Base-by-base conservation (phyloP, 2,113 vertebrate genomes). In the Ammodytes dubius region DNA sequence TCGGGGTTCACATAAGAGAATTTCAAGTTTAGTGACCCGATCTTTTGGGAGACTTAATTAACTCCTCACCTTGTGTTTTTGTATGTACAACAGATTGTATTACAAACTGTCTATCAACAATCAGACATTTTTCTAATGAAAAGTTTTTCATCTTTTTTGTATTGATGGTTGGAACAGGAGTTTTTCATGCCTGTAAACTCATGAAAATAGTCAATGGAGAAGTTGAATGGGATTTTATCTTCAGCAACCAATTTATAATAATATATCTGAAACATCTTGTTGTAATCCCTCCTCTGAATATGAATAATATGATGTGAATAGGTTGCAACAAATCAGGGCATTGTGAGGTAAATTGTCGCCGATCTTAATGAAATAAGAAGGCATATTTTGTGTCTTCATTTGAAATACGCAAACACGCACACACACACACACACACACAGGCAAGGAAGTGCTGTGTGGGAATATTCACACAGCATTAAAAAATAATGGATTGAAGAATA, bases 381-480 rank as follows among this genome's bases (percentile, higher is more conserved):
- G 35, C 6, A 43, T 52, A 54, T 56, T 82, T 84, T 68, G 40
- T 69, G n/a, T 59, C 82, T 64, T 40, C 59, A 52, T 71, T 49
- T 42, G 10, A 86, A 63, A 75, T 45, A 14, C 4, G 10, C 10
- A 57, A 45, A 75, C 7, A 27, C 61, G 46, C 43, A 46, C 61
- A 65, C 63, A 42, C 49, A 69, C 67, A 70, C n/a, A 35, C 68
- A 45, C 15, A 56, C 43, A 57, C 35, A 19, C 42, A 27, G 13
- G 5, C 54, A 74, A 2, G 1, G 17, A 17, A 88, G 65, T 79
- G 79, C 75, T 86, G 60, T 80, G 82, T 88, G 82, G 75, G 78
- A 87, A 88, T 87, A 84, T 87, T 84, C 87, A 84, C 78, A 89
- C 67, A 72, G 52, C 70, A 86, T 88, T 81, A 87, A 91, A 91